phyloP scores from a whole-genome alignment of 1,140 invertebrate genomes.

The Saxidomus purpurata region DNA sequence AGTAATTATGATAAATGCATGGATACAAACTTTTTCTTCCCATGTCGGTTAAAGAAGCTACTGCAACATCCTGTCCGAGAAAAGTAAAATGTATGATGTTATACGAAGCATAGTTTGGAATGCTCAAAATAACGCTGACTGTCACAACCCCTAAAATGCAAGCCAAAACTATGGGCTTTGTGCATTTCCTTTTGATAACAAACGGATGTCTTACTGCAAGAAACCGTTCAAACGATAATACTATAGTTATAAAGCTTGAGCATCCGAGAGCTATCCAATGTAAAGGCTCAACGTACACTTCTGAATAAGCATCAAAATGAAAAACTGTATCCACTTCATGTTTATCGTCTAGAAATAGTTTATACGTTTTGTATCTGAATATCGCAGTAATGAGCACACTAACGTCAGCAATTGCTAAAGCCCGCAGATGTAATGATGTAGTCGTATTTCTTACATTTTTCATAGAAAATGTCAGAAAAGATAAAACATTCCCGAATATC shows the following conservation, averaged over 20 bases:
- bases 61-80: conserved; percentile 27
- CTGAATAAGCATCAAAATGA: conserved; percentile 69
- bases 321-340: conserved; percentile 59
- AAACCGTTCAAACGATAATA: conserved; percentile 71
- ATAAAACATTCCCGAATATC: conserved; percentile 69
- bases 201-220: conserved; percentile 71
- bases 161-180: conserved; percentile 30
- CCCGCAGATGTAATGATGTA: conserved; percentile 67
- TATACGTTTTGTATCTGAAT: conserved; percentile 75
- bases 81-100: conserved; percentile 29
- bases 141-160: conserved; percentile 48
- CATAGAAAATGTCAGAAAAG: conserved; percentile 65
- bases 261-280: conserved; percentile 72
- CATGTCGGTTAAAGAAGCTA: conserved; percentile 41
- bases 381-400: conserved; percentile 72
- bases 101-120: conserved; percentile 68
- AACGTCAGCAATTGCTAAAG: conserved; percentile 67
- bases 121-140: conserved; percentile 54
- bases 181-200: conserved; percentile 64
- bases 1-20: conserved; percentile 69
- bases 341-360: conserved; percentile 66
- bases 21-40: conserved; percentile 63
- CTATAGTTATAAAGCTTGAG: conserved; percentile 73
- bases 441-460: conserved; percentile 69
- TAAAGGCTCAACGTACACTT: conserved; percentile 74